phyloP scores from a whole-genome alignment of 2,888 invertebrate genomes.

The Mechanitis mazaeus region DNA sequence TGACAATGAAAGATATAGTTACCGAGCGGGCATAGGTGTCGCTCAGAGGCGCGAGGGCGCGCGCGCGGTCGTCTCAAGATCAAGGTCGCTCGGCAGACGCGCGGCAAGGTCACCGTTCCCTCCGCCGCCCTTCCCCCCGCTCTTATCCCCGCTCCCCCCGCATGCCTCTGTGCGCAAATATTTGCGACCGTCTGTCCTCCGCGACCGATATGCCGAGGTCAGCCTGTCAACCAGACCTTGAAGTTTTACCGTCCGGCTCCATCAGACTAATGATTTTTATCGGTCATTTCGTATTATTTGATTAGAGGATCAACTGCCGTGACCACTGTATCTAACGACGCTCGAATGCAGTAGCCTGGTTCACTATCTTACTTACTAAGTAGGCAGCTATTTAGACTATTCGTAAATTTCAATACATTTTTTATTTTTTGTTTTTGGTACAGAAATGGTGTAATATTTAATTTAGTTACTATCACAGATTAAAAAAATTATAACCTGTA shows the following conservation, averaged over 20 bases:
- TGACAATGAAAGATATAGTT: slow-evolving; percentile 24
- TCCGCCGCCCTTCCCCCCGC: slow-evolving; percentile 30
- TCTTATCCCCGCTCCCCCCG: slow-evolving; percentile 32
- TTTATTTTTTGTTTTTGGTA: too few species aligned
- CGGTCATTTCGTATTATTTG: slow-evolving; percentile 41
- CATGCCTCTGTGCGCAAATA: slow-evolving; percentile 67
- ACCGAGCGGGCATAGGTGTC: slow-evolving; percentile 47
- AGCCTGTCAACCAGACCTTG: slow-evolving; percentile 69
- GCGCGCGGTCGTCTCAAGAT: slow-evolving; percentile 75
- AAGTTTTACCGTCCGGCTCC: slow-evolving; percentile 71
- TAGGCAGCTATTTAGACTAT: slow-evolving; percentile 14
- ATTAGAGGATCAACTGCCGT: slow-evolving; percentile 21
- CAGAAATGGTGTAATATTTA: too few species aligned
- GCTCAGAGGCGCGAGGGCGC: slow-evolving; percentile 36
- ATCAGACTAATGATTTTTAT: slow-evolving; percentile 51
- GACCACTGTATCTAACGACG: slow-evolving; percentile 24
- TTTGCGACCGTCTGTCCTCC: slow-evolving; percentile 75
- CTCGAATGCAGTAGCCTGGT: slow-evolving; percentile 25
- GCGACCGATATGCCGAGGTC: slow-evolving; percentile 76
- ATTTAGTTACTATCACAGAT: too few species aligned
- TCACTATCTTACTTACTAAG: slow-evolving; percentile 27
- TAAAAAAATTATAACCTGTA: too few species aligned
- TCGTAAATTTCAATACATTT: neutral
- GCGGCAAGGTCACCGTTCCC: slow-evolving; percentile 64
- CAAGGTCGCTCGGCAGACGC: slow-evolving; percentile 72